These are phyloP conservation scores for Melitaea athalia DNA, from an alignment of 2,888 invertebrate genomes.

Conservation along the genomic window DNA sequence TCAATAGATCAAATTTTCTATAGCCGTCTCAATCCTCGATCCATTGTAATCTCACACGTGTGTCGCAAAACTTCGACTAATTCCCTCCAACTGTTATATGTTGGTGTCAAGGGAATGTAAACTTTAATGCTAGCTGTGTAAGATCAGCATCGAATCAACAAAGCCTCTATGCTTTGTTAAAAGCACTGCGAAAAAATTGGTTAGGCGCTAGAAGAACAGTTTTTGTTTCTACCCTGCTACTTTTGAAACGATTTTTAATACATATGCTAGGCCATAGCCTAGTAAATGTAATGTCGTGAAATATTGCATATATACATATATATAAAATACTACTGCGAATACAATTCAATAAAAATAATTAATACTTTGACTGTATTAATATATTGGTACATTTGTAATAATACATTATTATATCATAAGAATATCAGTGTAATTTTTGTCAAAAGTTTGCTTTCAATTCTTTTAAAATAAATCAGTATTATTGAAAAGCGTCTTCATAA, in stretches of 20 bases:
- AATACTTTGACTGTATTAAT: too few relatives aligned
- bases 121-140: neutral
- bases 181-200: neutral
- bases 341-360: too few relatives aligned
- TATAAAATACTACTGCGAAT: too few relatives aligned
- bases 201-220: neutral
- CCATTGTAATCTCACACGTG: constrained; percentile 44
- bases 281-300: too few relatives aligned
- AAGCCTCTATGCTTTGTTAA: neutral
- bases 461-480: neutral
- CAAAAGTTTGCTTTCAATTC: neutral
- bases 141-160: neutral
- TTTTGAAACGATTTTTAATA: too few relatives aligned
- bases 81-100: constrained; percentile 16
- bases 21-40: constrained; percentile 37
- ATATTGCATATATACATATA: too few relatives aligned
- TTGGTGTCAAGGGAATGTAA: constrained; percentile 5
- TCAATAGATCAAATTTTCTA: constrained; percentile 43
- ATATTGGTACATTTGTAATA: too few relatives aligned
- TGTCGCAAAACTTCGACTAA: constrained; percentile 34
- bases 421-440: neutral
- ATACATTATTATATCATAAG: too few relatives aligned
- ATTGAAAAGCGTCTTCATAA: neutral
- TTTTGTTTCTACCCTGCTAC: neutral
- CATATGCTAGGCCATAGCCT: too few relatives aligned